Evolutionary conservation across 1,140 invertebrate genomes (phyloP), one percentile per base, ranked within the genome.

Genomic region (Thalassaphorura encarpata): DNA sequence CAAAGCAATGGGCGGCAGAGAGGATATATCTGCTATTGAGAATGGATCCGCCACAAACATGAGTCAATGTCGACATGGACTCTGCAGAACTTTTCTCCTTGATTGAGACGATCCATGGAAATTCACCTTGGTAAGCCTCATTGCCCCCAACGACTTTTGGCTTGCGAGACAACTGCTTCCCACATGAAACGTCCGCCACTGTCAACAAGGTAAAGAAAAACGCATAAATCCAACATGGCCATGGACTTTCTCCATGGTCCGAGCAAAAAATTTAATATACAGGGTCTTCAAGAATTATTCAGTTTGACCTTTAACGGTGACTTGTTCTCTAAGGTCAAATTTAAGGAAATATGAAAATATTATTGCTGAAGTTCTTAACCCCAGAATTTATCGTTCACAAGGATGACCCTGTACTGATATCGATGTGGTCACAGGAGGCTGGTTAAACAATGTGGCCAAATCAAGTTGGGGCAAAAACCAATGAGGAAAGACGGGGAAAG

Each of bases 51-150:
- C 46, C 39, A 49, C 49, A 31, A 28, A 36, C 4, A 52, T 26
- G 26, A 13, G 31, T 18, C 15, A 24, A 41, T 55, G 43, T 47
- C n/a, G 26, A 28, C 24, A 28, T 21, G 5, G 18, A 6, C n/a
- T 28, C 43, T 16, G 42, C 27, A n/a, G n/a, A n/a, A 15, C 19
- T 42, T 27, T 29, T 45, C n/a, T 51, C 47, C 24, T 58, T 58
- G 18, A 58, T 40, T 19, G 56, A 52, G 13, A 58, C 56, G 2
- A 58, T 21, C 56, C 56, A 58, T 5, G 56, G 56, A n/a, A 52
- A 58, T 47, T 58, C 56, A 21, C 56, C 56, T 18, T 29, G 13
- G 36, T 52, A 45, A 2, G 41, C 56, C 4, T 58, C 26, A 4
- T 33, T 41, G 2, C 56, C 56, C 24, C 50, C 50, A 45, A 52